Evolutionary conservation across 1,140 invertebrate genomes (phyloP), one percentile per base, ranked within the genome.

Genomic region (Popillia japonica): DNA sequence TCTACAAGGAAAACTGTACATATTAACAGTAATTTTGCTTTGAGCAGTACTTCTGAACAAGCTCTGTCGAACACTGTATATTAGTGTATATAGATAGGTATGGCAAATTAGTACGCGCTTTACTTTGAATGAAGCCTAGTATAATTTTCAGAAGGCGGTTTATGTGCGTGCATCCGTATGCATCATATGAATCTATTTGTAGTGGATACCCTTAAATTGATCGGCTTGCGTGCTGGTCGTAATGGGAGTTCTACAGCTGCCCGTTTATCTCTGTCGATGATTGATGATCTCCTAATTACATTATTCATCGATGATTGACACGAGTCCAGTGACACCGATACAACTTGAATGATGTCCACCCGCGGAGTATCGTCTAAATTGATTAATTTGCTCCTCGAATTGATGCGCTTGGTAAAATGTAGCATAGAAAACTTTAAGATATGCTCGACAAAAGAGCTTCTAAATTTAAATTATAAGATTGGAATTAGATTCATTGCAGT

Each of bases 221-320:
- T 83, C 61, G 61, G 27, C 61, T 23, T 23, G 61, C 22, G 10
- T 22, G 61, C 9, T 14, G 20, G 8, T 81, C 79, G 78, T 78
- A 80, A 75, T 81, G 81, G 77, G 80, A 83, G 79, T 72, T 75
- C 76, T 78, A 77, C 83, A 83, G 82, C 82, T 83, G 83, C 77
- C 79, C 78, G 80, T 75, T 68, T 68, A 22, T 68, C 78, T 80
- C 78, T 76, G 78, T 74, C 78, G 81, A 84, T 84, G 83, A 84
- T 84, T 84, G 82, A 84, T 84, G 80, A 81, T 81, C 79, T 81
- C 82, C 83, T 83, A 84, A 84, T 84, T 84, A 84, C 81, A 82
- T 84, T 82, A 84, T 82, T 82, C 79, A 78, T 79, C 80, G 80
- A 72, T 83, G 83, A 84, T 80, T 84, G 83, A 84, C 82, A 83